Evolutionary conservation across 2,113 vertebrate genomes (phyloP).

Genomic region (Urocolius indicus): DNA sequence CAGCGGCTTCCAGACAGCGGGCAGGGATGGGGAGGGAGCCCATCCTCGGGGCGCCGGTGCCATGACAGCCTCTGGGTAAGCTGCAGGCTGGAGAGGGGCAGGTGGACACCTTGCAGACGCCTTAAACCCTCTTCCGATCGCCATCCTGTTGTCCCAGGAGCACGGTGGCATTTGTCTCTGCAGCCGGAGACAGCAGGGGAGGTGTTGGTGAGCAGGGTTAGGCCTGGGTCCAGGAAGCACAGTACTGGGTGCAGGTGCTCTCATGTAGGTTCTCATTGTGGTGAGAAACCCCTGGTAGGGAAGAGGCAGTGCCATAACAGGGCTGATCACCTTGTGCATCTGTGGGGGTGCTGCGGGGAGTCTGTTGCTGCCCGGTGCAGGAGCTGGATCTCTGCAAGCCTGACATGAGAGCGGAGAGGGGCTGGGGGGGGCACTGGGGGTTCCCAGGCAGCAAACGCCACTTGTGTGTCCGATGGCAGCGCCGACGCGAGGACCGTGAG

Average conservation of each 20-base stretch:
- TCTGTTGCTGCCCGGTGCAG: background rate
- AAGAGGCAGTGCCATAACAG: background rate
- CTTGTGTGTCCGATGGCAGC: conserved; percentile 63
- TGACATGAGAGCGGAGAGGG: background rate
- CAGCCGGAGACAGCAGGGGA: background rate
- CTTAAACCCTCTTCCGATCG: background rate
- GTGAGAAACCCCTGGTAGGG: background rate
- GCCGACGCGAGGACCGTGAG: conserved; percentile 90
- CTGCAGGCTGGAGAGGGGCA: background rate
- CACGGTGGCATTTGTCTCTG: background rate
- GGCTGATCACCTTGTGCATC: background rate
- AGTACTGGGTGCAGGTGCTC: background rate
- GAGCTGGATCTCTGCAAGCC: background rate
- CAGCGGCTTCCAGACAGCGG: conserved; percentile 51
- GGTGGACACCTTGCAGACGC: background rate
- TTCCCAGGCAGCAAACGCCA: background rate
- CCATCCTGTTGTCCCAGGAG: background rate
- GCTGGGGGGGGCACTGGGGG: background rate
- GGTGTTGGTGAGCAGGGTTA: background rate
- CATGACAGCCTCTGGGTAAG: conserved; percentile 90
- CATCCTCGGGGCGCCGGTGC: conserved; percentile 72
- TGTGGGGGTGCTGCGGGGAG: background rate
- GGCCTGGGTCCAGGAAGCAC: background rate
- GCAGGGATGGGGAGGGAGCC: conserved; percentile 63
- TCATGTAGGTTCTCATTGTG: background rate